A percentile compares a stretch with the other conserved stretches of the same genome.
Evolutionary conservation across 2,888 invertebrate genomes (phyloP).

Genomic region (Megamerina dolium): DNA sequence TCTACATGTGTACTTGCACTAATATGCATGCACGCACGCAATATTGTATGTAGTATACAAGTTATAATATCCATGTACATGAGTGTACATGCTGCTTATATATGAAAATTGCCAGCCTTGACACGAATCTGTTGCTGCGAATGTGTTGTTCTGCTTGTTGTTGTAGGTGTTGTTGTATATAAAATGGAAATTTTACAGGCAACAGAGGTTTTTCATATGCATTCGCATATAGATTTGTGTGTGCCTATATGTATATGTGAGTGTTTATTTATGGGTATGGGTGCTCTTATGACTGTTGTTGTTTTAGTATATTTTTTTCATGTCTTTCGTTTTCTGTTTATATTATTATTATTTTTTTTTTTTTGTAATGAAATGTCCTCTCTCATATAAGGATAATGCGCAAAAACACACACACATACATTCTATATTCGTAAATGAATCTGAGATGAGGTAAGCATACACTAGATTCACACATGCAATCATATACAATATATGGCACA

Average conservation of each 20-base stretch:
- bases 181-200: constrained; percentile 6
- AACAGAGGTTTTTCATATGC: constrained; percentile 4
- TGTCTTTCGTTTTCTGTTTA: constrained; percentile 2
- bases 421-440: not conserved
- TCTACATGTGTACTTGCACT: not conserved
- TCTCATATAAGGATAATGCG: too few relatives aligned
- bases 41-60: too few relatives aligned
- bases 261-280: not conserved
- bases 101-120: constrained; percentile 23
- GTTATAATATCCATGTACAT: too few relatives aligned
- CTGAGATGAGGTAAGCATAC: not conserved
- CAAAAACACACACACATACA: too few relatives aligned
- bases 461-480: too few relatives aligned
- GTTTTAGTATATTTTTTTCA: constrained; percentile 3
- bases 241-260: not conserved
- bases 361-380: too few relatives aligned
- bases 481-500: too few relatives aligned
- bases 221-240: not conserved
- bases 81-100: too few relatives aligned
- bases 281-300: not conserved
- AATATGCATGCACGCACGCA: not conserved
- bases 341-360: too few relatives aligned
- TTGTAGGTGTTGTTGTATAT: too few relatives aligned
- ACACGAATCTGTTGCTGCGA: too few relatives aligned
- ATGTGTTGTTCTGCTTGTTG: too few relatives aligned